Conservation (phyloP, 2,113 vertebrate species). For the Jacana jacana region DNA sequence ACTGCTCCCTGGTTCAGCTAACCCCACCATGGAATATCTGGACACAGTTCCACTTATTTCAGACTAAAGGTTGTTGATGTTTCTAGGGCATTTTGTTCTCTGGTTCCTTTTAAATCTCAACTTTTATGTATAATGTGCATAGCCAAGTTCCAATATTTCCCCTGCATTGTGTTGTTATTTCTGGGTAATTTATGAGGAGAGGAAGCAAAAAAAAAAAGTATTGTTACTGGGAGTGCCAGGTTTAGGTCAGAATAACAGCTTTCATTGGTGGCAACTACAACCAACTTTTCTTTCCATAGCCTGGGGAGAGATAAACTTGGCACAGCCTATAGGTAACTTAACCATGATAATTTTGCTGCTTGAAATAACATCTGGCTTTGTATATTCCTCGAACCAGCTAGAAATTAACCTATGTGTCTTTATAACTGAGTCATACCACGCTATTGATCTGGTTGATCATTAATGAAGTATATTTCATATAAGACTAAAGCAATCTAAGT, state of each 20-base stretch:
- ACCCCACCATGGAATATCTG: neutral
- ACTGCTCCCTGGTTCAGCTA: neutral
- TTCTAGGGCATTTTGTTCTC: neutral
- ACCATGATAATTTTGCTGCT: neutral
- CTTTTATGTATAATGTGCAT: fast-evolving
- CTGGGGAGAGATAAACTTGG: neutral
- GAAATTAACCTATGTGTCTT: neutral
- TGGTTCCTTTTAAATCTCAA: neutral
- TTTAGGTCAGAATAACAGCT: neutral
- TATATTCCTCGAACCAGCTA: neutral
- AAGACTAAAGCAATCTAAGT: neutral
- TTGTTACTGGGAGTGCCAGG: neutral
- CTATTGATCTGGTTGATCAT: neutral
- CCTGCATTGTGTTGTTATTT: neutral
- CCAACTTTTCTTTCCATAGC: neutral
- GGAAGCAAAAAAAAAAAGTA: neutral
- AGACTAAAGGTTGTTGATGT: neutral
- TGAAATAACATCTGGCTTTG: neutral
- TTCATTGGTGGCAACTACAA: neutral
- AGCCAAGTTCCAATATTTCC: neutral
- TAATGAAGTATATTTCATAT: neutral
- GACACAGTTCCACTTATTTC: neutral
- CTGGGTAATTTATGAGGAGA: neutral
- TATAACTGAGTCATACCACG: neutral
- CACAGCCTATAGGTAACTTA: neutral